These are phyloP conservation scores for Mustela lutreola DNA, from an alignment of 2,113 vertebrate species.

Conservation along the genomic window DNA sequence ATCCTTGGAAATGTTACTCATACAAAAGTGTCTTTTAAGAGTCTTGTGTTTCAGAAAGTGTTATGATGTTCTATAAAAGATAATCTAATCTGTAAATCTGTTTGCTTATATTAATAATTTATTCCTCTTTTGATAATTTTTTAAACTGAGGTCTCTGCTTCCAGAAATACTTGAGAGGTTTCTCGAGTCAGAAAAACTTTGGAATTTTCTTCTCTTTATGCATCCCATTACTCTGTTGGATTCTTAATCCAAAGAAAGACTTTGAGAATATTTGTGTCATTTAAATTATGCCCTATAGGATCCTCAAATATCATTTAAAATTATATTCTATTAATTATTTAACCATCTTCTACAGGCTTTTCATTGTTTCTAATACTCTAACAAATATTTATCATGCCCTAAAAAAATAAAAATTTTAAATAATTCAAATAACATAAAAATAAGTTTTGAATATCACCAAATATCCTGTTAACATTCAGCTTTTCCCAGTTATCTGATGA, in stretches of 20 bases:
- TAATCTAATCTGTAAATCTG: background rate
- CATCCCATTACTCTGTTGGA: background rate
- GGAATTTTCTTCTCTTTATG: background rate
- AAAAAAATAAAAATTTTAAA: background rate
- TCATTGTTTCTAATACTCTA: background rate
- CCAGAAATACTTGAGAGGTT: background rate
- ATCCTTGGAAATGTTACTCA: background rate
- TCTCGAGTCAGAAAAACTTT: background rate
- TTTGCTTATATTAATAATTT: background rate
- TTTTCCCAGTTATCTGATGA: background rate
- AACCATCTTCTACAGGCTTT: background rate
- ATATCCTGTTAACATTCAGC: background rate
- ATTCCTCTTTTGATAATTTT: constrained; percentile 11
- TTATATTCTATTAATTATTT: constrained; percentile 4
- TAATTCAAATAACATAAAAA: background rate
- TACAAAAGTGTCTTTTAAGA: background rate
- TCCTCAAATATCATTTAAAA: background rate
- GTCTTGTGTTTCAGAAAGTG: background rate
- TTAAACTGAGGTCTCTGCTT: background rate
- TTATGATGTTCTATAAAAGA: background rate
- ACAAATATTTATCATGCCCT: background rate
- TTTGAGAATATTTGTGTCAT: background rate
- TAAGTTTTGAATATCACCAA: background rate
- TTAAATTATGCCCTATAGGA: background rate
- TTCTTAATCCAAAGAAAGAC: background rate